These are phyloP conservation scores for Cyaniris semiargus DNA, from an alignment of 2,888 invertebrate genomes.

Conservation along the genomic window DNA sequence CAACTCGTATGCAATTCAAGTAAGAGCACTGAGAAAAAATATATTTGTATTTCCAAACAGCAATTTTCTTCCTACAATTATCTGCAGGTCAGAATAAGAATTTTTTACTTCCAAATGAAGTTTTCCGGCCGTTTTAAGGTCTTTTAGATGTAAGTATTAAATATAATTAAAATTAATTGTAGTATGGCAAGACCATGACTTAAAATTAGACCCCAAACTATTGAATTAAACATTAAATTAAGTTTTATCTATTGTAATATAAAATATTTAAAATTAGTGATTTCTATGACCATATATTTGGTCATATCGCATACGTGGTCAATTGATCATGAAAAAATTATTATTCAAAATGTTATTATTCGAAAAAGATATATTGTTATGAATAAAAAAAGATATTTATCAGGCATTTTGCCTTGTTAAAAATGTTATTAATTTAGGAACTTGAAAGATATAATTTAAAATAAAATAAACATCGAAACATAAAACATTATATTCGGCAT, in stretches of 20 bases:
- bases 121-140: constrained; percentile 56
- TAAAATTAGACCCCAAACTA: constrained; percentile 16
- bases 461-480: too few relatives aligned
- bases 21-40: neutral
- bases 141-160: constrained; percentile 44
- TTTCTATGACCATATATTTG: neutral
- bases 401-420: neutral
- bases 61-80: constrained; percentile 35
- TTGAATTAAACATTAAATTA: neutral
- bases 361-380: neutral
- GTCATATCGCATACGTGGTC: neutral
- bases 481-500: neutral
- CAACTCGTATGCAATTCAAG: neutral
- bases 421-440: neutral
- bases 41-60: neutral
- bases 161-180: neutral
- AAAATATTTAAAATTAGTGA: neutral
- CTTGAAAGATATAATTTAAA: too few relatives aligned
- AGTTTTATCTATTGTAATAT: neutral
- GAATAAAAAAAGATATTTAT: neutral
- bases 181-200: neutral
- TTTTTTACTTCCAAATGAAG: constrained; percentile 56
- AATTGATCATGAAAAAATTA: neutral
- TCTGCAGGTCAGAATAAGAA: constrained; percentile 64
- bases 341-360: neutral